These are phyloP conservation scores for Entomobrya proxima DNA, from an alignment of 2,888 invertebrate species.

Conservation along the genomic window DNA sequence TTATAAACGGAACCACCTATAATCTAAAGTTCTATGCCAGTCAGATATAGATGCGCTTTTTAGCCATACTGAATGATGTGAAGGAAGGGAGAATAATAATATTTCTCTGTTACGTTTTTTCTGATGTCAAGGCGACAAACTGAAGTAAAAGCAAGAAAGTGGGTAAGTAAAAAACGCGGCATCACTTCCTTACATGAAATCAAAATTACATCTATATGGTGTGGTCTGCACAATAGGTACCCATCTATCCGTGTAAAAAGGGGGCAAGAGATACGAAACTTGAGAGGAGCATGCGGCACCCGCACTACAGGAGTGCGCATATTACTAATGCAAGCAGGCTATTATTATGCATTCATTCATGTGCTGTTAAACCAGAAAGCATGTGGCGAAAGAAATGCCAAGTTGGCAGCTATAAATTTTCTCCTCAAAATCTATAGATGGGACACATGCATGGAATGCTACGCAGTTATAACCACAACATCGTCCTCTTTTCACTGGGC, in stretches of 20 bases:
- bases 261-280: no score
- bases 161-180: no score
- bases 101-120: conserved; percentile 9
- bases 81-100: conserved; percentile 5
- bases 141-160: not conserved
- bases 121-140: conserved; percentile 15
- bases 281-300: not conserved
- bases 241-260: no score
- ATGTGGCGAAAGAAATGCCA: conserved; percentile 46
- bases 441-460: not conserved
- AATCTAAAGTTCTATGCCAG: no score
- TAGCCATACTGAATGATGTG: conserved; percentile 23
- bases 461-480: not conserved
- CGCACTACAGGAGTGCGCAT: not conserved
- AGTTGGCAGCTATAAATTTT: conserved; percentile 53
- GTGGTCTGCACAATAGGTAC: no score
- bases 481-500: not conserved
- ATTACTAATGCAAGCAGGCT: not conserved
- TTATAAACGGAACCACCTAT: no score
- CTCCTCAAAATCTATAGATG: conserved; percentile 29
- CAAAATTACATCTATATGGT: not conserved
- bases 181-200: not conserved
- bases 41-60: conserved; percentile 1
- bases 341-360: not conserved
- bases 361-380: not conserved